Evolutionary conservation across 2,888 invertebrate genomes (phyloP).

Genomic region (Melanargia galathea): DNA sequence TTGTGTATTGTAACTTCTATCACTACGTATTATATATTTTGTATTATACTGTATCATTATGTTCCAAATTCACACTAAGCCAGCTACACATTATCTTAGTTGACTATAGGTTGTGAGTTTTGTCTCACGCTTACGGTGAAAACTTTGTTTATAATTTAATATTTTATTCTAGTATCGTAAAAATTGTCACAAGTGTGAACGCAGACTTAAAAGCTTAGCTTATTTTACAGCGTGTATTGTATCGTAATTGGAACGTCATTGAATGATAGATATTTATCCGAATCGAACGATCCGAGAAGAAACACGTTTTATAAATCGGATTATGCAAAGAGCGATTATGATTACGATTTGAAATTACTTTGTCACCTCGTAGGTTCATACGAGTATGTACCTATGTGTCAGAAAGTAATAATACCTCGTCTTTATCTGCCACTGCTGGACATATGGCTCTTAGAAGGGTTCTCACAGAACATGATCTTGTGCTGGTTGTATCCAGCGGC

Average conservation of each 20-base stretch:
- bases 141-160: too few relatives aligned
- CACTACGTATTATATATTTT: too few relatives aligned
- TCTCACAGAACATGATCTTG: too few relatives aligned
- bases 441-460: too few relatives aligned
- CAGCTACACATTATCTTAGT: too few relatives aligned
- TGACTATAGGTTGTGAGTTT: too few relatives aligned
- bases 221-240: conserved; percentile 55
- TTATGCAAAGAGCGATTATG: conserved; percentile 39
- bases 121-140: too few relatives aligned
- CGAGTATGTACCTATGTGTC: background rate
- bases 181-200: conserved; percentile 22
- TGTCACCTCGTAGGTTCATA: background rate
- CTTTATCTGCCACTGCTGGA: too few relatives aligned
- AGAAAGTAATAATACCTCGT: conserved; percentile 1
- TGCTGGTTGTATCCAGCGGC: too few relatives aligned
- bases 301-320: conserved; percentile 40
- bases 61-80: too few relatives aligned
- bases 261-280: conserved; percentile 74
- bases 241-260: conserved; percentile 75
- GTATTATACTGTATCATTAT: too few relatives aligned
- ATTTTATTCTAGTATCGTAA: background rate
- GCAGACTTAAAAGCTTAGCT: conserved; percentile 33
- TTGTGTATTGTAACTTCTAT: too few relatives aligned
- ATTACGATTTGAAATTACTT: conserved; percentile 34
- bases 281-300: conserved; percentile 49